Conservation (phyloP, 1,140 invertebrate genomes). For the Dysdera silvatica region DNA sequence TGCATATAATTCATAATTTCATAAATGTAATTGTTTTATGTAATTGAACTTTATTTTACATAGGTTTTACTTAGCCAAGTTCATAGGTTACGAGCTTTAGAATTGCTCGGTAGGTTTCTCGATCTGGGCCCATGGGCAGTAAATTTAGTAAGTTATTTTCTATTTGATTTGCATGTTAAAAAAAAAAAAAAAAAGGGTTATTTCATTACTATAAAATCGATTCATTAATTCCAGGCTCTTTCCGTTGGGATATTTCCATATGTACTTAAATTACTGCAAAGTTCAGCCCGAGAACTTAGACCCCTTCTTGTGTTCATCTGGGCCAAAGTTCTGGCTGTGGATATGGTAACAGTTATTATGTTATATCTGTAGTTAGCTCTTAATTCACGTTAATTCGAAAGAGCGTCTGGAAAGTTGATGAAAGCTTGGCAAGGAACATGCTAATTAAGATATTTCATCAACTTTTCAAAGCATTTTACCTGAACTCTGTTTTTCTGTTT, state of each 20-base stretch:
- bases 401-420: too few relatives aligned
- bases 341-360: constrained; percentile 61
- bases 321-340: constrained; percentile 97
- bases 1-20: too few relatives aligned
- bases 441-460: too few relatives aligned
- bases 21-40: too few relatives aligned
- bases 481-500: too few relatives aligned
- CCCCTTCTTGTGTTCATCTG: constrained; percentile 95
- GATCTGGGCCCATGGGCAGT: constrained; percentile 96
- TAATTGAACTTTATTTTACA: too few relatives aligned
- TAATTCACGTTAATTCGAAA: too few relatives aligned
- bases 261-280: constrained; percentile 90
- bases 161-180: not conserved
- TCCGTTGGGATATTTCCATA: constrained; percentile 99
- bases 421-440: too few relatives aligned
- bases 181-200: not conserved
- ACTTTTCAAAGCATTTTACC: too few relatives aligned
- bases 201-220: not conserved
- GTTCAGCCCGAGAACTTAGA: constrained; percentile 80
- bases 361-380: too few relatives aligned
- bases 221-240: constrained; percentile 55
- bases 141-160: constrained; percentile 54
- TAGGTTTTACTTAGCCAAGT: constrained; percentile 91
- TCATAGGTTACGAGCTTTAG: constrained; percentile 86
- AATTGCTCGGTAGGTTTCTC: constrained; percentile 88